Conservation (phyloP, 2,888 invertebrate species). For the Microctonus hyperodae region DNA sequence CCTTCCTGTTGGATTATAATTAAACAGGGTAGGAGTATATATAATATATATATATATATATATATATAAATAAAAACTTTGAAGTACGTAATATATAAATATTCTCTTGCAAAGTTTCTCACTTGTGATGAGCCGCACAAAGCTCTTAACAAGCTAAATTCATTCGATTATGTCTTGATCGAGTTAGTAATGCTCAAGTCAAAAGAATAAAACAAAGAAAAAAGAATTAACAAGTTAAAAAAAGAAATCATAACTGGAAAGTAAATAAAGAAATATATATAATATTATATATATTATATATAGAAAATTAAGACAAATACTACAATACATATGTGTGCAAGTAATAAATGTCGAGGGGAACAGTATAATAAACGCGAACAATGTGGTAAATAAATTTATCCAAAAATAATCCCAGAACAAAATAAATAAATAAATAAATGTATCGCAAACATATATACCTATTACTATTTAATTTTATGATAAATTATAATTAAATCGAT, state of each 20-base stretch:
- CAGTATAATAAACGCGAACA: no score
- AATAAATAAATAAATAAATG: background rate
- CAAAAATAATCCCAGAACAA: background rate
- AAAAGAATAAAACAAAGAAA: background rate
- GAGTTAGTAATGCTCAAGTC: slow-evolving; percentile 1
- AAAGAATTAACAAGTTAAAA: background rate
- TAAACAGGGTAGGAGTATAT: slow-evolving; percentile 9
- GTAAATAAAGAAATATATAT: no score
- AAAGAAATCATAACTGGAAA: background rate
- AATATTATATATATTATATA: no score
- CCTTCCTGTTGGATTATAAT: slow-evolving; percentile 51
- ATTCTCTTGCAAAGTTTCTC: slow-evolving; percentile 5
- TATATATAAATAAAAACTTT: slow-evolving; percentile 45
- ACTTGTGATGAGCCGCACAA: slow-evolving; percentile 12
- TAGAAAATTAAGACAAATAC: no score
- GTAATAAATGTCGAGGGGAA: no score
- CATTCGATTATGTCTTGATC: slow-evolving; percentile 21
- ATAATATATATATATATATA: no score
- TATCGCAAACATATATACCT: background rate
- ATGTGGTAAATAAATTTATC: no score
- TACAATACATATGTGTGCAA: no score
- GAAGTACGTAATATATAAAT: no score
- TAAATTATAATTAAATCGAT: background rate
- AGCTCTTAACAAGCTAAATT: slow-evolving; percentile 18
- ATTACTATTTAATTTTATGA: background rate